Base-by-base conservation (phyloP, 1,140 invertebrate genomes). In the Formica exsecta region DNA sequence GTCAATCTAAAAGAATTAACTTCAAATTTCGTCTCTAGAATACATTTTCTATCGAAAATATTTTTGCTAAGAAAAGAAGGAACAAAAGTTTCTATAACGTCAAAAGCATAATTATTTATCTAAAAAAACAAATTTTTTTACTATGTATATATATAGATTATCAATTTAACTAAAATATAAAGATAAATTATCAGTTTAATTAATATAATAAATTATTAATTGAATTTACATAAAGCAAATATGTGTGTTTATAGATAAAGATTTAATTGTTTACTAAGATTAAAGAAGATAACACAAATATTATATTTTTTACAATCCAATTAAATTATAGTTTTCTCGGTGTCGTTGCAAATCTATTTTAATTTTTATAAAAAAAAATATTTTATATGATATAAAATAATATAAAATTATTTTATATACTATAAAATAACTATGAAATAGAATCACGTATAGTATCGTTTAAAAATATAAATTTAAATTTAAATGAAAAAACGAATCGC, bases 391-490 rank as follows among this genome's bases (percentile, higher is more conserved):
- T 29, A 29, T 29, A 29, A 29, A 29, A 29, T 29, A 32, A 32
- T 32, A 32, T 32, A 32, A 3, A 32, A 71, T 54, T 54, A 4
- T 71, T n/a, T n/a, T 51, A 51, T 19, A 29, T 71, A 22, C 38
- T 54, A 7, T 32, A 44, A 44, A 44, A 44, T 44, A 32, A 54
- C 1, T 0, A 4, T 57, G 8, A 57, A 54, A 57, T 32, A 5
- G 2, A 70, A 19, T 16, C 1, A 0, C 25, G 4, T 38, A 4
- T 5, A 0, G 25, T 1, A 51, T 25, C 2, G 4, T 73, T 73
- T 73, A 57, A 73, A 73, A 57, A 57, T 57, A 36, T 29, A 57
- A 70, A 16, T 1, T 22, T 3, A 73, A 54, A 73, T 36, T 71
- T 36, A 38, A 36, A 57, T 73, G 2, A 32, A 57, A 2, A 57